Evolutionary conservation across 1,140 invertebrate genomes (phyloP).

Genomic region (Propsilocerus akamusi): DNA sequence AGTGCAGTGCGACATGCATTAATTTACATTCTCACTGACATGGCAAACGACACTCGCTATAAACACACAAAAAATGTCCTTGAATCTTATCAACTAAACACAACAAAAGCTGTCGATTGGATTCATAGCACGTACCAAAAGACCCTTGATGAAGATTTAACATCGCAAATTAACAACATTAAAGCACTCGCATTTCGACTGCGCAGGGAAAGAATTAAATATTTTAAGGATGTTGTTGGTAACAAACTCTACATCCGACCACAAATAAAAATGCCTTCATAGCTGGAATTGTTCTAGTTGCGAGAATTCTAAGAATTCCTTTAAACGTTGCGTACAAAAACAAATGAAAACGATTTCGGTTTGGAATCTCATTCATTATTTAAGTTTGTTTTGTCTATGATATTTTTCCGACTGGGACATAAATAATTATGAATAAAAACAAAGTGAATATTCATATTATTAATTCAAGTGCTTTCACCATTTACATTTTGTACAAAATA

Average conservation of each 20-base stretch:
- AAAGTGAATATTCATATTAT: no score
- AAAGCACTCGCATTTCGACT: not conserved
- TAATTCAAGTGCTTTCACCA: no score
- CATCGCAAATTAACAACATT: not conserved
- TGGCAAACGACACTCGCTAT: constrained; percentile 17
- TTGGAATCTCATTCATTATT: no score
- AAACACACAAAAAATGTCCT: constrained; percentile 20
- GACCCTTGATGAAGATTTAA: constrained; percentile 17
- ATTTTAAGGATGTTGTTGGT: not conserved
- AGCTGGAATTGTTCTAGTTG: no score
- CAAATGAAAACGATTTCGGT: no score
- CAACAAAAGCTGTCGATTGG: constrained; percentile 19
- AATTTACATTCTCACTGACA: constrained; percentile 20
- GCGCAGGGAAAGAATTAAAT: not conserved
- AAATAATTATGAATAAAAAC: no score
- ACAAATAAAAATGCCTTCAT: not conserved
- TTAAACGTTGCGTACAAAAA: no score
- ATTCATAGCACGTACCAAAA: constrained; percentile 19
- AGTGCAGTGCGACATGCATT: constrained; percentile 20
- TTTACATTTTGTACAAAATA: no score
- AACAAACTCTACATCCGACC: not conserved
- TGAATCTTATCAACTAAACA: constrained; percentile 15
- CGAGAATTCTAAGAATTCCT: no score
- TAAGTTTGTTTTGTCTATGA: no score
- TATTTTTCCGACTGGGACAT: no score